A percentile compares a stretch with the other conserved stretches of the same genome.
Evolutionary conservation across 2,113 vertebrate species (phyloP).

Genomic region (Entelurus aequoreus): DNA sequence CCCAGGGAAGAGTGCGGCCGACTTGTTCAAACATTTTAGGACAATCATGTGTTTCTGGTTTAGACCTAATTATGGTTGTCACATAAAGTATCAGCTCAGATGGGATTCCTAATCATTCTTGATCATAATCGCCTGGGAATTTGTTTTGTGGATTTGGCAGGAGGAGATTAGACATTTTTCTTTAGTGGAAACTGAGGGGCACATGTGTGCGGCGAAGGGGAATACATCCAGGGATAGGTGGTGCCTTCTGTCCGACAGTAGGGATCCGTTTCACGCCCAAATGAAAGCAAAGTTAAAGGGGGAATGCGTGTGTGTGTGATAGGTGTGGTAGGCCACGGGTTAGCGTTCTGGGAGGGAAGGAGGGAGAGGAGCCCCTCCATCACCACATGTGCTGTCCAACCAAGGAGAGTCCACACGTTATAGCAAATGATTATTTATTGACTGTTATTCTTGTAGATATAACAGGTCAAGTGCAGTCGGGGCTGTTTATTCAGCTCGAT

Average conservation of each 20-base stretch:
- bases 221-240: slow-evolving; percentile 62
- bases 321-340: slow-evolving; percentile 66
- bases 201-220: slow-evolving; percentile 47
- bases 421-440: slow-evolving; percentile 22
- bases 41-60: slow-evolving; percentile 73
- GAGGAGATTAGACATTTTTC: slow-evolving; percentile 33
- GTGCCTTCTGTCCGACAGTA: slow-evolving; percentile 65
- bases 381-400: slow-evolving; percentile 40
- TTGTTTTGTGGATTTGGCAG: slow-evolving; percentile 41
- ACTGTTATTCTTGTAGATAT: slow-evolving; percentile 10
- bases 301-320: slow-evolving; percentile 58
- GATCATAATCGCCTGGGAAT: slow-evolving; percentile 60
- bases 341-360: slow-evolving; percentile 47
- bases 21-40: slow-evolving; percentile 61
- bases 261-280: slow-evolving; percentile 69
- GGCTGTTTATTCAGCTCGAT: not conserved
- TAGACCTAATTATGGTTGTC: slow-evolving; percentile 59
- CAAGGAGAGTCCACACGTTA: slow-evolving; percentile 33
- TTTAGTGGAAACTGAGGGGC: slow-evolving; percentile 45
- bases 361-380: slow-evolving; percentile 45
- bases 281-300: slow-evolving; percentile 66
- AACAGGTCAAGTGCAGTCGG: not conserved
- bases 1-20: slow-evolving; percentile 67
- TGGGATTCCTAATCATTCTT: slow-evolving; percentile 67
- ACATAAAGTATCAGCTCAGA: slow-evolving; percentile 67